Percentiles rank a stretch among this genome's conserved stretches.
Conservation (phyloP, 2,888 invertebrate species). For the Epirrhoe tristata region DNA sequence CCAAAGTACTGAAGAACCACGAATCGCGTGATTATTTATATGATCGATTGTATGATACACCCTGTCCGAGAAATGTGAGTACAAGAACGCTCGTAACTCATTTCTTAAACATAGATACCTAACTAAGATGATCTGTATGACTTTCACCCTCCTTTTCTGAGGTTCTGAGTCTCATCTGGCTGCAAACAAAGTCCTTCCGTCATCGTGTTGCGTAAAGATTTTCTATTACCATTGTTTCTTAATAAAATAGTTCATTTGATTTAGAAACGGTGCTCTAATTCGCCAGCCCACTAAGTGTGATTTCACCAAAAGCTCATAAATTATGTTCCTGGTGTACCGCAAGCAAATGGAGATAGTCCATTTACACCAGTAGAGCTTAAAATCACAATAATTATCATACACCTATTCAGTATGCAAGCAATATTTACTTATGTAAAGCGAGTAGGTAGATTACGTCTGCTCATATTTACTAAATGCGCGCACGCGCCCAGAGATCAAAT, state of each 20-base stretch:
- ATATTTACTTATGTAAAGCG: slow-evolving; percentile 43
- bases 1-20: slow-evolving; percentile 74
- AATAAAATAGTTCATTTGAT: neutral
- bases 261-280: neutral
- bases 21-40: slow-evolving; percentile 72
- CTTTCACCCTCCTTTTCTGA: no score
- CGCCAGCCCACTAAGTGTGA: neutral
- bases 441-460: slow-evolving; percentile 43
- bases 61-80: slow-evolving; percentile 61
- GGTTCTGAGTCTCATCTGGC: no score
- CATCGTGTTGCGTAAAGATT: no score
- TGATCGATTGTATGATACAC: slow-evolving; percentile 70
- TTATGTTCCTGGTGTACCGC: slow-evolving; percentile 13
- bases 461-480: slow-evolving; percentile 52
- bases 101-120: neutral
- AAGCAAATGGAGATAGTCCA: slow-evolving; percentile 16
- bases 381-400: slow-evolving; percentile 35
- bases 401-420: slow-evolving; percentile 30
- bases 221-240: no score
- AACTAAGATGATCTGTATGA: neutral
- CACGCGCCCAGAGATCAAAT: slow-evolving; percentile 57
- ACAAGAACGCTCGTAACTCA: neutral
- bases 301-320: slow-evolving; percentile 23
- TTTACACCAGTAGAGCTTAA: slow-evolving; percentile 23
- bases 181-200: no score